phyloP scores from a whole-genome alignment of 2,113 vertebrate genomes.

The Xenopus borealis region DNA sequence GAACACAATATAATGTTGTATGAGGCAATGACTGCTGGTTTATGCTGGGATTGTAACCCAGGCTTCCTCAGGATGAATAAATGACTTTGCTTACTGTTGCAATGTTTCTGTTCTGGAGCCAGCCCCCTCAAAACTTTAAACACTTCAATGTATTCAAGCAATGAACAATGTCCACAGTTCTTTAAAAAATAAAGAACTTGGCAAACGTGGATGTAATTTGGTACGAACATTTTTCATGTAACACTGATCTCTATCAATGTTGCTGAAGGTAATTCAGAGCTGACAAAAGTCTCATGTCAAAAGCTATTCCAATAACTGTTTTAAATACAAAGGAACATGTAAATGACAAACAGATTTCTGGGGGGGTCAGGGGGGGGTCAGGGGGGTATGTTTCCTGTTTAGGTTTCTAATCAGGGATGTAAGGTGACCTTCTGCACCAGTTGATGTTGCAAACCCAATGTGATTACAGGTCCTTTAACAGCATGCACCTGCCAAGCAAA shows the following conservation, averaged over 20 bases:
- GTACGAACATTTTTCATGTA: conserved; percentile 40
- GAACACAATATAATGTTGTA: conserved; percentile 51
- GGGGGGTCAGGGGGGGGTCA: not conserved
- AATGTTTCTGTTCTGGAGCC: conserved; percentile 43
- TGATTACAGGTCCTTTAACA: conserved; percentile 28
- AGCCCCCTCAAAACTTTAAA: conserved; percentile 49
- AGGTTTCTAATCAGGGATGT: not conserved
- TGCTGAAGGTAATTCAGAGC: conserved; percentile 29
- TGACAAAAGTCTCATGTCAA: conserved; percentile 45
- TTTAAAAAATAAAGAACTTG: conserved; percentile 37
- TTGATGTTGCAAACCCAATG: not conserved
- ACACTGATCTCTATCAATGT: conserved; percentile 39
- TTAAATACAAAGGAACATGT: conserved; percentile 17
- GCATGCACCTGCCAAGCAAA: conserved; percentile 19
- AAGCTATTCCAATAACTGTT: conserved; percentile 30
- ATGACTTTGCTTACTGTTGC: conserved; percentile 47
- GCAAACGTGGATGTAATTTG: conserved; percentile 34
- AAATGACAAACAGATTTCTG: conserved; percentile 37
- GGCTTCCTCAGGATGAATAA: conserved; percentile 58
- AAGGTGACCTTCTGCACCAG: conserved; percentile 14
- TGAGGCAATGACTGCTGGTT: conserved; percentile 50
- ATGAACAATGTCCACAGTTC: conserved; percentile 41
- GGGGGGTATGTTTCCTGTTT: not conserved
- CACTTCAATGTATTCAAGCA: conserved; percentile 25
- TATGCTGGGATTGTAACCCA: conserved; percentile 55